Evolutionary conservation across 35 echinoderm and acorn worm species (phyloP).

Genomic region (Chiridota heheva): DNA sequence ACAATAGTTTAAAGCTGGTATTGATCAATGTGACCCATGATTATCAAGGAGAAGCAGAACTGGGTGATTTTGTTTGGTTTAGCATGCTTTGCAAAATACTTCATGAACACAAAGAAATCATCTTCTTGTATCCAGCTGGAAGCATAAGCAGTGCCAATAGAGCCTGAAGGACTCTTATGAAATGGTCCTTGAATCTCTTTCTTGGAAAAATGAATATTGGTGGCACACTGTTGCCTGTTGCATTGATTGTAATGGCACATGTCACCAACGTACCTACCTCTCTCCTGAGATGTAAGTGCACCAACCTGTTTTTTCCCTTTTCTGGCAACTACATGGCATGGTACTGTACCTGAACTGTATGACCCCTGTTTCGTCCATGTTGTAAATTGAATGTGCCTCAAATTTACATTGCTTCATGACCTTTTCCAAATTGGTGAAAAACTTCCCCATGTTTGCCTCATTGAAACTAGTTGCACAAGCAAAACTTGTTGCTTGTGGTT

Average conservation of each 20-base stretch:
- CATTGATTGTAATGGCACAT: slow-evolving; percentile 16
- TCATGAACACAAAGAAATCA: slow-evolving; percentile 6
- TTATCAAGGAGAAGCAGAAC: background rate
- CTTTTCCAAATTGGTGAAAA: background rate
- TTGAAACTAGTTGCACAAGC: slow-evolving; percentile 3
- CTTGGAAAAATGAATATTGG: background rate
- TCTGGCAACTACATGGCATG: background rate
- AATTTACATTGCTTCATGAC: background rate
- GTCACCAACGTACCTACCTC: slow-evolving; percentile 2
- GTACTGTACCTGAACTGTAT: background rate
- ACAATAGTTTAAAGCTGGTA: background rate
- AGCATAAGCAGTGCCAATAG: background rate
- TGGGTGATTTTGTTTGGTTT: background rate
- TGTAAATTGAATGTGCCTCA: background rate
- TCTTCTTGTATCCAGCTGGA: background rate
- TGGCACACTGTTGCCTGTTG: slow-evolving; percentile 24
- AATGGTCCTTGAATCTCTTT: too few species aligned
- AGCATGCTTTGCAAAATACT: slow-evolving; percentile 1
- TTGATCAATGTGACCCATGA: background rate
- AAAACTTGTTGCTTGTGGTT: slow-evolving; percentile 20
- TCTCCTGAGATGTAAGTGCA: slow-evolving; percentile 12
- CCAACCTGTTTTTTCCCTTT: slow-evolving; percentile 16
- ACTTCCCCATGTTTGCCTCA: background rate
- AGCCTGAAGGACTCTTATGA: background rate
- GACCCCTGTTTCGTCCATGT: slow-evolving; percentile 2